phyloP scores from a whole-genome alignment of 1,140 invertebrate species.

The Melanaphis sacchari region DNA sequence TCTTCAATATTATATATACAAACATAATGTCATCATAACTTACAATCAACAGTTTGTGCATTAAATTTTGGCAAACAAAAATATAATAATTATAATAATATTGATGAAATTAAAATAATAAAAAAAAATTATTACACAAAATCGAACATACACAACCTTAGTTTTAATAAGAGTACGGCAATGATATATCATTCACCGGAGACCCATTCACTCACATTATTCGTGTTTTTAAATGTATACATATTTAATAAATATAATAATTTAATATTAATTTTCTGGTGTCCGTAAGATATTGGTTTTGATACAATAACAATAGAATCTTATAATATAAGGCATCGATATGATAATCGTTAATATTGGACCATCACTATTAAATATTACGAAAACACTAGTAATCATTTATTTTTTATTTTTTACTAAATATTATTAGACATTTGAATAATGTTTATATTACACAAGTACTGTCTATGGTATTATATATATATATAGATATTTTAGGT shows the following conservation, averaged over 20 bases:
- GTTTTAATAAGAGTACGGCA: slow-evolving; percentile 12
- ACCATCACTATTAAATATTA: slow-evolving; percentile 30
- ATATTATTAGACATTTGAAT: background rate
- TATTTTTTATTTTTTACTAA: background rate
- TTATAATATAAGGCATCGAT: slow-evolving; percentile 1
- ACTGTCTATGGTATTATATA: background rate
- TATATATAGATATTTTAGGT: background rate
- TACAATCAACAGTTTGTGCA: slow-evolving; percentile 54
- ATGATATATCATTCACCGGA: background rate
- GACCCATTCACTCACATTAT: slow-evolving; percentile 32
- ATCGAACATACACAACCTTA: slow-evolving; percentile 48
- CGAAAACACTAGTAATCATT: background rate
- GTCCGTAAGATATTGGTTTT: background rate
- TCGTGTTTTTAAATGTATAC: slow-evolving; percentile 2
- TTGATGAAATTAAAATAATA: slow-evolving; percentile 34
- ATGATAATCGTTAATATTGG: slow-evolving; percentile 36
- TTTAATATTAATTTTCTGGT: background rate
- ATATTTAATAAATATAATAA: slow-evolving; percentile 22
- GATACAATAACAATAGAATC: background rate
- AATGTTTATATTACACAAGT: slow-evolving; percentile 4
- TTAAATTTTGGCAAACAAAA: slow-evolving; percentile 51
- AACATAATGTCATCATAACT: slow-evolving; percentile 41
- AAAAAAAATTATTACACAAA: slow-evolving; percentile 26
- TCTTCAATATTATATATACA: slow-evolving; percentile 52
- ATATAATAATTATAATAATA: background rate